Base-by-base conservation (phyloP, 2,113 vertebrate genomes). In the Melanostigma gelatinosum region DNA sequence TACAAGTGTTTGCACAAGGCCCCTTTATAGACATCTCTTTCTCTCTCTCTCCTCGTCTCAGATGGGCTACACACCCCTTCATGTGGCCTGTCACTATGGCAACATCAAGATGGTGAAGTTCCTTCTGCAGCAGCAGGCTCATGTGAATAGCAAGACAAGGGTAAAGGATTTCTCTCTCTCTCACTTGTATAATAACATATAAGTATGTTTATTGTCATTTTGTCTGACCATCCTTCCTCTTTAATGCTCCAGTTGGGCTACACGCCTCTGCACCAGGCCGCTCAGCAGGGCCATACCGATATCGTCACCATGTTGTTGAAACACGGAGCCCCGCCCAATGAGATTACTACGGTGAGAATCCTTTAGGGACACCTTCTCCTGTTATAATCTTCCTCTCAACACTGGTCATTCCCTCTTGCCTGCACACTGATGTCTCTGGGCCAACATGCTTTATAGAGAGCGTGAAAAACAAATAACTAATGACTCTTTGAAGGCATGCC, bases 101-200 rank as follows among this genome's bases (percentile, higher is more conserved):
- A 99, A 99, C 92, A 97, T 98, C 95, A 99, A 98, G 89, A 94
- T 99, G 95, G 98, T 98, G 88, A 99, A 99, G 94, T 99, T 98
- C 75, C 94, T 99, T 64, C 94, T 99, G 65, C 97, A 99, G 87
- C 97, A 98, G 75, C 96, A 98, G 73, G 97, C 96, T 1, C 96
- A 98, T 0, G 97, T 98, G 81, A 99, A 99, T 62, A 95, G 97
- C 87, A 98, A 98, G 89, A 99, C 97, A 4, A 96, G 98, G 96
- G 98, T 99, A 95, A 64, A 64, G 13, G 24, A n/a, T 64, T 27
- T 76, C 6, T 1, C 2, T 27, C 55, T 40, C 58, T 27, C 55
- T 40, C 58, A 38, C 3, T 16, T 22, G 16, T 8, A 18, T 20
- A 20, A 55, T 20, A 66, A 4, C 6, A 34, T 6, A 29, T 29